Percentiles rank a stretch among this genome's conserved stretches.
Evolutionary conservation across 2,888 invertebrate species (phyloP).

Genomic region (Tachina fera): DNA sequence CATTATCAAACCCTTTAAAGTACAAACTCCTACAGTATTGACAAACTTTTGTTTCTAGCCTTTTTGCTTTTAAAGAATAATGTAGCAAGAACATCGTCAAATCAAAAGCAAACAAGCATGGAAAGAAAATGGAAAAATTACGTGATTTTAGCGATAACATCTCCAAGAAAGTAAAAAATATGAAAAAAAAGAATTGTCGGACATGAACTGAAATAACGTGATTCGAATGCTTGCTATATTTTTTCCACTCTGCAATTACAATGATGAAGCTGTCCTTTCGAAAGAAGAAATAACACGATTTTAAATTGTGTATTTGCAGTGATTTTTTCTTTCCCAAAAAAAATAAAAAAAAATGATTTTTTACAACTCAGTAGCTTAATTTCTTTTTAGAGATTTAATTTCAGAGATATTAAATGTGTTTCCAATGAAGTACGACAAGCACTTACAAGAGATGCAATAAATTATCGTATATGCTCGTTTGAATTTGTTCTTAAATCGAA

Average conservation of each 20-base stretch:
- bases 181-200: constrained; percentile 75
- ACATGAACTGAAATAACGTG: constrained; percentile 78
- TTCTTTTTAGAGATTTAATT: constrained; percentile 54
- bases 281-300: constrained; percentile 40
- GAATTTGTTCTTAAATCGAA: constrained; percentile 31
- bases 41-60: constrained; percentile 23
- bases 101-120: constrained; percentile 46
- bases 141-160: constrained; percentile 65
- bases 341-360: constrained; percentile 3
- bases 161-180: constrained; percentile 9
- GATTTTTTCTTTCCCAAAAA: constrained; percentile 7
- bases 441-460: constrained; percentile 55
- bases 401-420: constrained; percentile 67
- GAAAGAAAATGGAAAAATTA: constrained; percentile 50
- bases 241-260: constrained; percentile 35
- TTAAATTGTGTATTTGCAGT: constrained; percentile 51
- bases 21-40: background rate
- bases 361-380: constrained; percentile 38
- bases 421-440: constrained; percentile 40
- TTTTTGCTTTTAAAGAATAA: constrained; percentile 45
- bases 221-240: constrained; percentile 73
- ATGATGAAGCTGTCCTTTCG: constrained; percentile 53
- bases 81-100: constrained; percentile 43
- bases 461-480: constrained; percentile 50
- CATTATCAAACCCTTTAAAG: constrained; percentile 28